phyloP scores from a whole-genome alignment of 2,113 vertebrate species.

The Cephalopterus ornatus region DNA sequence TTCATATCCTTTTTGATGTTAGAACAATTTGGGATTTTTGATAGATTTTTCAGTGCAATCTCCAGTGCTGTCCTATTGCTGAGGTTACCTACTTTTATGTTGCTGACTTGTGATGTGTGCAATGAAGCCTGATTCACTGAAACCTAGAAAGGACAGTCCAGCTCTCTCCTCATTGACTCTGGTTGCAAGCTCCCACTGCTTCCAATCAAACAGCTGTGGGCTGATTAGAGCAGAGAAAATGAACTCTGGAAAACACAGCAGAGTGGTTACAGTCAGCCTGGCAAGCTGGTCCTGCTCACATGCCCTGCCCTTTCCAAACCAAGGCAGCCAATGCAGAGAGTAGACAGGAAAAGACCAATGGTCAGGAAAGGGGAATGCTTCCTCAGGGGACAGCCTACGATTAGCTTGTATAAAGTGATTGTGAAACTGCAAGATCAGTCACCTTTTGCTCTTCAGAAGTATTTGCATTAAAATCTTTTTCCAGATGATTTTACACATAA shows the following conservation, averaged over 20 bases:
- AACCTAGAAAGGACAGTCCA: not conserved
- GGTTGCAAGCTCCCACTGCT: not conserved
- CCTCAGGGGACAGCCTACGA: not conserved
- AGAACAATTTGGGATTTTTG: not conserved
- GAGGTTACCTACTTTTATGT: not conserved
- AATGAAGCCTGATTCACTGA: accelerated
- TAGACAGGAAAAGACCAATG: not conserved
- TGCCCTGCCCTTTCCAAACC: not conserved
- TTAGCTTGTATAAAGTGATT: not conserved
- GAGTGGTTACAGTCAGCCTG: not conserved
- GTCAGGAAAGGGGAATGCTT: not conserved
- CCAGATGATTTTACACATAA: not conserved
- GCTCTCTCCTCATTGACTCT: not conserved
- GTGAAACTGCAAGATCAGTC: not conserved
- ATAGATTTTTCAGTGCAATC: not conserved
- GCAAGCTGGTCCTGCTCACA: not conserved
- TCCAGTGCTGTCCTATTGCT: not conserved
- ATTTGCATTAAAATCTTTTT: not conserved
- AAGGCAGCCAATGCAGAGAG: not conserved
- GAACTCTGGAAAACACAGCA: not conserved
- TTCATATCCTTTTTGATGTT: not conserved
- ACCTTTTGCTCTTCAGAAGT: not conserved
- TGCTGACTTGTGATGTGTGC: not conserved
- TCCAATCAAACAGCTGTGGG: not conserved
- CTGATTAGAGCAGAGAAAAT: not conserved